Evolutionary conservation across 2,888 invertebrate genomes (phyloP), one percentile per base, ranked within the genome.

Genomic region (Tetragonisca angustula): DNA sequence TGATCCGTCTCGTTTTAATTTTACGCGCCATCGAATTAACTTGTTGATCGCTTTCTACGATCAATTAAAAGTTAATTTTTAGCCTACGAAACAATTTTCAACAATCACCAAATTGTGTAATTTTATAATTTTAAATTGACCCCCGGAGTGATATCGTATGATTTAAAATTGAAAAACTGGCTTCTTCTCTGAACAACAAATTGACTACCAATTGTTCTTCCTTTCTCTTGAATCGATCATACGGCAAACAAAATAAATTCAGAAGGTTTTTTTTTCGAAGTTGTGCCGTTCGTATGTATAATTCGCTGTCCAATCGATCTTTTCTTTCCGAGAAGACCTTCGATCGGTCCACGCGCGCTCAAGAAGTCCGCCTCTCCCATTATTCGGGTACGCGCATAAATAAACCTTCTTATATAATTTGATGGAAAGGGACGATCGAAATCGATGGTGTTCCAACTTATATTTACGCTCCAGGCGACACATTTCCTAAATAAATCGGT

Each of bases 321-420:
- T 79, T 68, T 32, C 4, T 81, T 79, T 71, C 9, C n/a, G 36
- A 52, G 69, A 61, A 81, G 74, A 81, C 81, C 81, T 81, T 81
- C 81, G 81, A 36, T 62, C 49, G 56, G 24, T 74, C 74, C 73
- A 80, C 80, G 81, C 50, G 72, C 36, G 27, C 17, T 19, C 50
- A 52, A 70, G 24, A 62, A 77, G 19, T 43, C 50, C 50, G 62
- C 19, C 54, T 27, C 64, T 49, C 17, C 32, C 54, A 50, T 78
- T 78, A 49, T 70, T 62, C 79, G 76, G 76, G 50, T 36, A 61
- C n/a, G 21, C 62, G 56, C 49, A 68, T 43, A 62, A 81, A 81
- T 67, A 32, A 68, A 13, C 11, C 54, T 15, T n/a, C 19, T 67
- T 67, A 36, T 49, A 52, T 72, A 54, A 80, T 68, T 79, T 17